Percentiles rank a stretch among this genome's conserved stretches.
phyloP scores from a whole-genome alignment of 2,888 invertebrate genomes.

The Merodon equestris region DNA sequence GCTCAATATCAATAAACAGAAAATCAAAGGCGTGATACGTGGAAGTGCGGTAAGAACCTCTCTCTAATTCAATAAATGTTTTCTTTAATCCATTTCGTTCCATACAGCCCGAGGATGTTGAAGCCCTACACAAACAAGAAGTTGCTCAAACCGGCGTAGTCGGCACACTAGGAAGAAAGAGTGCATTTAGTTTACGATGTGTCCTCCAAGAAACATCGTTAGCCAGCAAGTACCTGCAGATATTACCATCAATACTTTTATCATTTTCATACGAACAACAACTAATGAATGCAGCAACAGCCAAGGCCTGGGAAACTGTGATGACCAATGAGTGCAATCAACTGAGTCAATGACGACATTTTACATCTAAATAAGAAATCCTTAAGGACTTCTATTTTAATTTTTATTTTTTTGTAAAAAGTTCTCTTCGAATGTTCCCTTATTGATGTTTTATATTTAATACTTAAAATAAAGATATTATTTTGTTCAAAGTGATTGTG shows the following conservation, averaged over 20 bases:
- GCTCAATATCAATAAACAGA: slow-evolving; percentile 82
- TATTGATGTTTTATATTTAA: too few relatives aligned
- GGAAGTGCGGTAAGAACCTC: slow-evolving; percentile 81
- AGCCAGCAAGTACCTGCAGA: slow-evolving; percentile 82
- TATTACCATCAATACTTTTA: slow-evolving; percentile 81
- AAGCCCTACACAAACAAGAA: slow-evolving; percentile 82
- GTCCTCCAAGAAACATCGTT: slow-evolving; percentile 83
- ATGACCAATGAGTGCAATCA: slow-evolving; percentile 68
- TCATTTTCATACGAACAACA: slow-evolving; percentile 79
- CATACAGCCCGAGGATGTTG: slow-evolving; percentile 81
- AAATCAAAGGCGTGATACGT: slow-evolving; percentile 83
- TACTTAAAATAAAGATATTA: too few relatives aligned
- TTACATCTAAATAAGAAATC: neutral
- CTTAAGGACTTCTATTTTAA: too few relatives aligned
- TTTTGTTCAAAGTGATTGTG: too few relatives aligned
- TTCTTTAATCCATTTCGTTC: slow-evolving; percentile 35
- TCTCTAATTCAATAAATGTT: slow-evolving; percentile 1
- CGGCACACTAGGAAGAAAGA: slow-evolving; percentile 82
- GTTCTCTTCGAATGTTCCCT: too few relatives aligned
- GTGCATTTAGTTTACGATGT: slow-evolving; percentile 83
- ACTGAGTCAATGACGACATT: slow-evolving; percentile 55
- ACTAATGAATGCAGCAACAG: slow-evolving; percentile 62
- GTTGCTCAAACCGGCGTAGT: slow-evolving; percentile 83
- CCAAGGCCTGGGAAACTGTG: slow-evolving; percentile 70
- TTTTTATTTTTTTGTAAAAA: too few relatives aligned